Base-by-base conservation (phyloP, 1,140 invertebrate genomes). In the Stenopsyche tienmushanensis region DNA sequence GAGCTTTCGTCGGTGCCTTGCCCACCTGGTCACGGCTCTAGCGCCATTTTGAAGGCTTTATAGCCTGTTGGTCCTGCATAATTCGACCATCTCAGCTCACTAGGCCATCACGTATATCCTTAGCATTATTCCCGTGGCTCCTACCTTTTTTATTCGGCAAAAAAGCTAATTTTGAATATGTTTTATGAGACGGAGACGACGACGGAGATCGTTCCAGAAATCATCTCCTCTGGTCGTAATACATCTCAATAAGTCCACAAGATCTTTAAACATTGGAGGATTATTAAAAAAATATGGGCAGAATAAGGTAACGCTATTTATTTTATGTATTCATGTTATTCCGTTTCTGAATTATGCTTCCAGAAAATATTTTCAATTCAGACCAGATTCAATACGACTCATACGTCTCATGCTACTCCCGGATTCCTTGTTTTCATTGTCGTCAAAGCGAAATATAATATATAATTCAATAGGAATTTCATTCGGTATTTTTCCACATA, bases 401-500 rank as follows among this genome's bases (percentile, higher is more conserved):
- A n/a, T n/a, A 7, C 29, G 29, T 34, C 29, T 13, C 29, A 5
- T 5, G 29, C 29, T 34, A 5, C 5, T 13, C 29, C 29, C 52
- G 24, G n/a, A 54, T 54, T 34, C 52, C 34, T 42, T 57, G 29
- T 57, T 57, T 57, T 39, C 39, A 42, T 42, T 29, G 54, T 29
- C 10, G 29, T 55, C 53, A 23, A 42, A 20, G 34, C 54, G 42
- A 53, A 23, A 53, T 39, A 57, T 57, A 34, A 57, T 57, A 57
- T 57, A 57, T 57, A 57, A 57, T 57, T 29, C 54, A 57, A 57
- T 57, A 34, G 34, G 34, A 57, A 57, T 57, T 39, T 57, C 54
- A 39, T 29, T 57, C 39, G 54, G 39, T 29, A 57, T 57, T 57
- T 57, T 57, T 57, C 54, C 54, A 29, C 34, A 57, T 57, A 57